Evolutionary conservation across 2,113 vertebrate genomes (phyloP).

Genomic region (Ammodramus savannarum): DNA sequence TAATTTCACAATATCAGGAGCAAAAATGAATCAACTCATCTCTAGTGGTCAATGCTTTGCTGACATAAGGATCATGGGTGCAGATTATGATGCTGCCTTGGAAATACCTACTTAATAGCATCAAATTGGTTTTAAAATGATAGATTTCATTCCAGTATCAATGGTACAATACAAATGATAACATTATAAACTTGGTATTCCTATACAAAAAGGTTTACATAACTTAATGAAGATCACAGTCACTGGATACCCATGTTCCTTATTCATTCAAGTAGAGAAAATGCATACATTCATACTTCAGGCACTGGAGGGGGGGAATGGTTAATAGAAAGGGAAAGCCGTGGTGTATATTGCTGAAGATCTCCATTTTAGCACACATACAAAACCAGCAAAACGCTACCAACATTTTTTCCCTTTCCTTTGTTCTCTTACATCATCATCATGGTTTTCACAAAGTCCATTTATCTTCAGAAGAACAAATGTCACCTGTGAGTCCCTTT

Average conservation of each 20-base stretch:
- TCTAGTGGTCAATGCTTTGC: neutral
- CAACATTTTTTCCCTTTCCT: neutral
- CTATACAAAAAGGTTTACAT: neutral
- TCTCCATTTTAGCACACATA: neutral
- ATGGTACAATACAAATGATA: neutral
- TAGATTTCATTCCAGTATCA: neutral
- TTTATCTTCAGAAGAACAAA: neutral
- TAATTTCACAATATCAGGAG: neutral
- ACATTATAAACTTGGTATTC: neutral
- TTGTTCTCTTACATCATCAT: neutral
- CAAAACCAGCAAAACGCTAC: neutral
- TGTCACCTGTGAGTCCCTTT: neutral
- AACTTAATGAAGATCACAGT: neutral
- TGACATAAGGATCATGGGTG: neutral
- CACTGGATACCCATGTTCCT: neutral
- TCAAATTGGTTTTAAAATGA: neutral
- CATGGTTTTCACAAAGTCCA: neutral
- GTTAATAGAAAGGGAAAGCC: neutral
- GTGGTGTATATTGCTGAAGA: neutral
- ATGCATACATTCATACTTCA: neutral
- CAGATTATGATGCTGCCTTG: neutral
- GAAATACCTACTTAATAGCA: neutral
- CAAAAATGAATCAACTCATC: neutral
- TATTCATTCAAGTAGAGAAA: neutral
- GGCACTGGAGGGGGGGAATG: accelerated